Conservation (phyloP, 37 sponge, comb jelly and placozoan species). For the Petrosia ficiformis region DNA sequence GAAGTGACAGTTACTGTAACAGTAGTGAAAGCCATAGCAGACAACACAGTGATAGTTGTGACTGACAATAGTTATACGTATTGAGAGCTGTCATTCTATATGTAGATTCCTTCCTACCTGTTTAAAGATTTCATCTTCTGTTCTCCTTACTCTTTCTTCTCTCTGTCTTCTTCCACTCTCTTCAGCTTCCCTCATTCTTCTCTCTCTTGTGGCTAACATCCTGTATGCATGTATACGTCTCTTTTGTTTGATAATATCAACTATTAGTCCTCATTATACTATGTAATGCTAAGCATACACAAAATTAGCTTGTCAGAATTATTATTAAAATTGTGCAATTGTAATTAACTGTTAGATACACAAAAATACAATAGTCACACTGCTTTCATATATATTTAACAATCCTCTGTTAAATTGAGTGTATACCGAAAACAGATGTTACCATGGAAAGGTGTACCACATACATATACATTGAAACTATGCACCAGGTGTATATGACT, state of each 20-base stretch:
- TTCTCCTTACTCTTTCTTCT: constrained; percentile 85
- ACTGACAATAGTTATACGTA: too few relatives aligned
- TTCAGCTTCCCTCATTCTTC: constrained; percentile 96
- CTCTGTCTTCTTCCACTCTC: constrained; percentile 93
- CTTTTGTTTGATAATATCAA: too few relatives aligned
- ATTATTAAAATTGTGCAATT: constrained; percentile 38
- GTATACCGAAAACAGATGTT: too few relatives aligned
- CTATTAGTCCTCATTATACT: too few relatives aligned
- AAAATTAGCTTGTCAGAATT: not conserved
- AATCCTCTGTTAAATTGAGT: constrained; percentile 53
- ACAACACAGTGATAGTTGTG: too few relatives aligned
- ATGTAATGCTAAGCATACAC: not conserved
- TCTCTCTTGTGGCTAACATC: constrained; percentile 87
- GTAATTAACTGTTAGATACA: constrained; percentile 79
- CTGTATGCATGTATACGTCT: constrained; percentile 85
- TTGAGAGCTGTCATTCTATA: too few relatives aligned
- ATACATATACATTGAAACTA: too few relatives aligned
- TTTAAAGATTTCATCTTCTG: constrained; percentile 94
- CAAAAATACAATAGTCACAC: constrained; percentile 91
- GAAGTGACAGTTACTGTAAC: too few relatives aligned
- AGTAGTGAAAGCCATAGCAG: too few relatives aligned
- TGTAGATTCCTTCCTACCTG: constrained; percentile 48
- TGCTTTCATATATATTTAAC: constrained; percentile 68
- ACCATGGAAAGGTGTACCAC: too few relatives aligned
- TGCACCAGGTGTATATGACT: too few relatives aligned